phyloP scores from a whole-genome alignment of 2,113 vertebrate species.

The Gallinago undulata region DNA sequence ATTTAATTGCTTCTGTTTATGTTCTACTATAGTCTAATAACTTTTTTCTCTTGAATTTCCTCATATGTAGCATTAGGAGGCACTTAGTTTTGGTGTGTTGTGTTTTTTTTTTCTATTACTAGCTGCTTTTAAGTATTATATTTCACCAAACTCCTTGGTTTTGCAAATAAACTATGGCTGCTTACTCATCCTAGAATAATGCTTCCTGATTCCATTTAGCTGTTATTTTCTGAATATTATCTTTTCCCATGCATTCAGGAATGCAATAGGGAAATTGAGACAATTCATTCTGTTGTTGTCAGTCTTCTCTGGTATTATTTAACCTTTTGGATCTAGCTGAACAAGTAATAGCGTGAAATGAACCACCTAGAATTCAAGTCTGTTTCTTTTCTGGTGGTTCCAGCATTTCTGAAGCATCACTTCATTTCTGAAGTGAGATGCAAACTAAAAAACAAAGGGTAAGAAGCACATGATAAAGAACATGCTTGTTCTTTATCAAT shows the following conservation, averaged over 20 bases:
- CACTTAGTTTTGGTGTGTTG: neutral
- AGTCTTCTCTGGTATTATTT: neutral
- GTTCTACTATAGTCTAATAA: neutral
- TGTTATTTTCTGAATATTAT: neutral
- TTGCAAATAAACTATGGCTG: neutral
- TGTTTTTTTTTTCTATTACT: neutral
- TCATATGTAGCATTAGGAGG: neutral
- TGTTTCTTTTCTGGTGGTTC: neutral
- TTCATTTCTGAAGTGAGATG: neutral
- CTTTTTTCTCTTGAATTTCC: neutral
- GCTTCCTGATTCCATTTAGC: neutral
- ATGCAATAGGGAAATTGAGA: neutral
- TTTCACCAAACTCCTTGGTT: neutral
- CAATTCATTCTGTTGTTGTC: neutral
- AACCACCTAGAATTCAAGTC: neutral
- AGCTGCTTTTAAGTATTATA: neutral
- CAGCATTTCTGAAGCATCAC: neutral
- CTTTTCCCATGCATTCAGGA: neutral
- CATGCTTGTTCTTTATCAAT: neutral
- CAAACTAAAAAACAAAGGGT: neutral
- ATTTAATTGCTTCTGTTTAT: neutral
- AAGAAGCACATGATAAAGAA: neutral
- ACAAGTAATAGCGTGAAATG: neutral
- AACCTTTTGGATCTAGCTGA: neutral
- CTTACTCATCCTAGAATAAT: neutral